A percentile compares a stretch with the other conserved stretches of the same genome.
phyloP scores from a whole-genome alignment of 1,140 invertebrate genomes.

The Drosophila simulans region DNA sequence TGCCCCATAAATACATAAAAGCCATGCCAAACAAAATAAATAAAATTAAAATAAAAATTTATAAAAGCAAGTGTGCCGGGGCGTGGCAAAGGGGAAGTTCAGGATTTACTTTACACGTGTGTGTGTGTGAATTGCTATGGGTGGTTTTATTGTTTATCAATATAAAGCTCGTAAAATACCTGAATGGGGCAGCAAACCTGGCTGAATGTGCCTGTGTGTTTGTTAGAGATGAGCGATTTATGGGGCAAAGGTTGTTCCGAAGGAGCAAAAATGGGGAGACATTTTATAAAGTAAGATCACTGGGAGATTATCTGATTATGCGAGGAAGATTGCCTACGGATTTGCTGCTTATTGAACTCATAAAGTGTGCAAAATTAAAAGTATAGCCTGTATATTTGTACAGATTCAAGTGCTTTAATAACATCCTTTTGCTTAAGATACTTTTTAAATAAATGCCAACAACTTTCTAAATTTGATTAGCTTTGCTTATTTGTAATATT shows the following conservation, averaged over 20 bases:
- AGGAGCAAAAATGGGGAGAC: background rate
- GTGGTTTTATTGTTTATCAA: constrained; percentile 80
- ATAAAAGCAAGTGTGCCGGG: constrained; percentile 45
- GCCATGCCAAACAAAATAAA: constrained; percentile 62
- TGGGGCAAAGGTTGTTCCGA: constrained; percentile 8
- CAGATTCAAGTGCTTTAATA: no score
- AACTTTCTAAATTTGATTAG: no score
- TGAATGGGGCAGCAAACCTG: constrained; percentile 42
- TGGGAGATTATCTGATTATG: constrained; percentile 22
- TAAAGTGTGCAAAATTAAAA: background rate
- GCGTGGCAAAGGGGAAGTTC: background rate
- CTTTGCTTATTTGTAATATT: no score
- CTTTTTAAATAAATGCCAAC: no score
- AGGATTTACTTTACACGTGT: constrained; percentile 15
- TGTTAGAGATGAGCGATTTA: constrained; percentile 42
- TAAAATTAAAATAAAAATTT: constrained; percentile 81
- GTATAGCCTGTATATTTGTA: no score
- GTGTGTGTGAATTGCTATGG: constrained; percentile 31
- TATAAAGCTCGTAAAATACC: constrained; percentile 79
- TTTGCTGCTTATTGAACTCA: background rate
- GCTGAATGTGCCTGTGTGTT: constrained; percentile 14
- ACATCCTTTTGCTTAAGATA: no score
- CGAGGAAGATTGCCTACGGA: constrained; percentile 5
- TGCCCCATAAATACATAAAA: constrained; percentile 66
- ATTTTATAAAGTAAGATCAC: constrained; percentile 9